These are phyloP conservation scores for Drosophila kuntzei DNA, from an alignment of 2,888 invertebrate genomes.

Conservation along the genomic window DNA sequence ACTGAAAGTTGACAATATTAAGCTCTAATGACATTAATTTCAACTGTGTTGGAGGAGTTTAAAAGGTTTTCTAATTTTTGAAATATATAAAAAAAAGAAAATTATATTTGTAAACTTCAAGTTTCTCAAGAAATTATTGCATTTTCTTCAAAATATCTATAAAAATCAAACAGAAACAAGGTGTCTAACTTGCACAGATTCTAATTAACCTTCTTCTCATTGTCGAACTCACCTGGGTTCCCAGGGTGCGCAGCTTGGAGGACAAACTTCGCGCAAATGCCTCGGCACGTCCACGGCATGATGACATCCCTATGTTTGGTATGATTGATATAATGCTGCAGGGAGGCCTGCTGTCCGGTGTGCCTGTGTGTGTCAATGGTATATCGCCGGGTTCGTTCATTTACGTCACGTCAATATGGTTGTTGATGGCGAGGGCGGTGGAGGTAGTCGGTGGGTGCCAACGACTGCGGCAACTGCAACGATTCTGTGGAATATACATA, in stretches of 20 bases:
- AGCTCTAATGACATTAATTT: background rate
- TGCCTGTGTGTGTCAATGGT: conserved; percentile 82
- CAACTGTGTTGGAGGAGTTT: background rate
- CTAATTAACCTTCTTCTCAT: background rate
- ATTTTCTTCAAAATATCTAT: too few species aligned
- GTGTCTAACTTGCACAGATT: background rate
- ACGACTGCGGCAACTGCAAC: conserved; percentile 59
- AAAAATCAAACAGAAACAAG: background rate
- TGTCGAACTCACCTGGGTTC: conserved; percentile 85
- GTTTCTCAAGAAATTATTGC: too few species aligned
- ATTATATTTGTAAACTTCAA: too few species aligned
- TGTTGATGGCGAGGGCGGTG: conserved; percentile 29
- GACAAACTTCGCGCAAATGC: conserved; percentile 92
- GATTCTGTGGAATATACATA: conserved; percentile 51
- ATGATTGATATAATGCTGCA: conserved; percentile 90
- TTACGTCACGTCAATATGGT: conserved; percentile 76
- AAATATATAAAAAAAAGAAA: background rate
- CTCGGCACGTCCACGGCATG: conserved; percentile 92
- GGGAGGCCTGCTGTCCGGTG: conserved; percentile 86
- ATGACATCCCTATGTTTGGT: conserved; percentile 89
- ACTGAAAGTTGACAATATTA: background rate
- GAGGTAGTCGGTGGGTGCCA: conserved; percentile 39
- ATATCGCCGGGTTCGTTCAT: conserved; percentile 85
- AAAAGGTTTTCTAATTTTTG: background rate
- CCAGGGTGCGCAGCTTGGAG: conserved; percentile 90